Percentiles rank a stretch among this genome's conserved stretches.
These are phyloP conservation scores for Drosophila bunnanda DNA, from an alignment of 2,888 invertebrate genomes.

Conservation along the genomic window DNA sequence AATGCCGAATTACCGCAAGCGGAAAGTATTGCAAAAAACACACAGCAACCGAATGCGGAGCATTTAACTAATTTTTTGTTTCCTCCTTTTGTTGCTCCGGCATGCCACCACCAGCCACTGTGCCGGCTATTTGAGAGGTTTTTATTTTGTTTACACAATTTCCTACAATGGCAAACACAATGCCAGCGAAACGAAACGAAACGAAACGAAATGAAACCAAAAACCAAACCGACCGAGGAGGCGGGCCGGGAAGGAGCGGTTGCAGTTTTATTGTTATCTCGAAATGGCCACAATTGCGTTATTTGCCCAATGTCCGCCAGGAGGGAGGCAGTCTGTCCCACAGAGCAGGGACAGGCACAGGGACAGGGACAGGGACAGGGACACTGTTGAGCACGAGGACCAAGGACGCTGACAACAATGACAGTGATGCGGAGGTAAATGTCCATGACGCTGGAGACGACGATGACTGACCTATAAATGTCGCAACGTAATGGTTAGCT, in stretches of 20 bases:
- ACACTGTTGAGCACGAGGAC: conserved; percentile 26
- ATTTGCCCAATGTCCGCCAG: conserved; percentile 65
- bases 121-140: conserved; percentile 45
- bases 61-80: conserved; percentile 15
- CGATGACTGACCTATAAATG: conserved; percentile 58
- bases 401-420: conserved; percentile 38
- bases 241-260: conserved; percentile 26
- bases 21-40: conserved; percentile 1
- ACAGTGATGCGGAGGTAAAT: conserved; percentile 40
- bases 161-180: conserved; percentile 48
- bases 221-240: conserved; percentile 30
- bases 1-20: conserved; percentile 14
- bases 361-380: background rate
- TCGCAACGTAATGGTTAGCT: conserved; percentile 43
- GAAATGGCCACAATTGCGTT: conserved; percentile 74
- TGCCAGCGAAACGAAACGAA: conserved; percentile 33
- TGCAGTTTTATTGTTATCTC: conserved; percentile 75
- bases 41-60: background rate
- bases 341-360: too few species aligned
- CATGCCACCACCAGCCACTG: conserved; percentile 27
- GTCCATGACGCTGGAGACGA: conserved; percentile 28
- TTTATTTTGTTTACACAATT: conserved; percentile 60
- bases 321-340: conserved; percentile 15
- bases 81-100: background rate
- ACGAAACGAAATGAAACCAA: conserved; percentile 39